Base-by-base conservation (phyloP, 2,888 invertebrate species). In the Toxonevra muliebris region DNA sequence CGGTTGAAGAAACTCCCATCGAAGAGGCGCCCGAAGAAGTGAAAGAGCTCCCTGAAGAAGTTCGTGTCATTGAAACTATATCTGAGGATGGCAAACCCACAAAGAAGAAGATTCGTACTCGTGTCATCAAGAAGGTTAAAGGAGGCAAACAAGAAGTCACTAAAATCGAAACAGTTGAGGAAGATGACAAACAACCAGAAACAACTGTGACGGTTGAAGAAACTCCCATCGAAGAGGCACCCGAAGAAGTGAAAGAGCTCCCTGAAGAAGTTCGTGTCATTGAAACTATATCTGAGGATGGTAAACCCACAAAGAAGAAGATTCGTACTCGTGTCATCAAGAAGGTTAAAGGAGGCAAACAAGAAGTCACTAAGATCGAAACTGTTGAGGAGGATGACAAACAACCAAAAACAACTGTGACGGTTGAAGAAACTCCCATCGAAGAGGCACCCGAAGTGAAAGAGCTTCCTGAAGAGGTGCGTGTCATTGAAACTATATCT, bases 341-440 rank as follows among this genome's bases (percentile, higher is more conserved):
- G 15, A 70, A 82, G 76, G 79, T 77, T 1, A 83, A 75, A 72
- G 70, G 76, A n/a, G 70, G 73, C 57, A 83, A 82, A 75, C 76
- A 83, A 61, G 82, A 86, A 73, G 76, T 83, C n/a, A 85, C 84
- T 0, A 81, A 84, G 77, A 83, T 85, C 61, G 75, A 82, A 19
- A 85, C 85, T 4, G 77, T 84, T 19, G 79, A 79, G 71, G 74
- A 76, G 65, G 74, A 78, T 70, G 71, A 77, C 40, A 69, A 74
- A 45, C 64, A 68, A 64, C 73, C 74, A 0, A 68, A 71, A 53
- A 74, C 70, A 71, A 78, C 57, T n/a, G 73, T 74, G 0, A 82
- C 81, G 65, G 81, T 85, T 5, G 76, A 78, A 54, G 78, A 83
- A 78, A 45, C 79, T 76, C 70, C 72, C 17, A 30, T 80, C 52